These are phyloP conservation scores for Strongylocentrotus purpuratus DNA, from an alignment of 35 echinoderm and acorn worm species.

Conservation along the genomic window DNA sequence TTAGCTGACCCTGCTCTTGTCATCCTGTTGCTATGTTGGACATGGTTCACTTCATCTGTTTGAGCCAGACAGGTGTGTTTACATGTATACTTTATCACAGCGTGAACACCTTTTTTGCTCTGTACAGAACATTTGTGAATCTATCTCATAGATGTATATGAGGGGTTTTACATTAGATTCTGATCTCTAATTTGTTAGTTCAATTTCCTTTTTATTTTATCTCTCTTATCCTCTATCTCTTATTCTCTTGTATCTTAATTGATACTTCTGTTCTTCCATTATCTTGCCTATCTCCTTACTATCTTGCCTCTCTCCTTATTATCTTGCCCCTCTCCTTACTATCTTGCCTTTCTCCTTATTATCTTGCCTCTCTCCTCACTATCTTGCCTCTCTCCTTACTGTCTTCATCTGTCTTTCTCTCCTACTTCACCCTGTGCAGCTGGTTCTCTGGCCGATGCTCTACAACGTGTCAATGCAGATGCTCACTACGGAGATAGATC, in stretches of 20 bases:
- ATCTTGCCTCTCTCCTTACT: not conserved
- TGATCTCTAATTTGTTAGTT: too few relatives aligned
- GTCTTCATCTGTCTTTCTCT: not conserved
- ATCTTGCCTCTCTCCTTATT: not conserved
- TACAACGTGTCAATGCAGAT: constrained; percentile 25
- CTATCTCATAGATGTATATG: too few relatives aligned
- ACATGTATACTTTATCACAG: too few relatives aligned
- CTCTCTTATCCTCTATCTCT: not conserved
- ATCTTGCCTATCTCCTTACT: too few relatives aligned
- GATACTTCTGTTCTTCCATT: too few relatives aligned
- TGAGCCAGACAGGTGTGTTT: too few relatives aligned
- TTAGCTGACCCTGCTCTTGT: not conserved
- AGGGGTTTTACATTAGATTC: too few relatives aligned
- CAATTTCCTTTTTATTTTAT: not conserved
- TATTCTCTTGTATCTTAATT: not conserved
- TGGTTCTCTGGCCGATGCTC: constrained; percentile 45
- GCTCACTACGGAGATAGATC: constrained; percentile 38
- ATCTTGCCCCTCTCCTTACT: not conserved
- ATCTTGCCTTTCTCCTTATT: not conserved
- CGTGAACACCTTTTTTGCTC: too few relatives aligned
- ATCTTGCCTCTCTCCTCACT: not conserved
- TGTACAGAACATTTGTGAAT: too few relatives aligned
- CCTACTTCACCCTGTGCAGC: not conserved
- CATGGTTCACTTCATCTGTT: too few relatives aligned
- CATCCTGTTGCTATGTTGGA: too few relatives aligned